phyloP scores from a whole-genome alignment of 2,113 vertebrate species.

The Bujurquina vittata region DNA sequence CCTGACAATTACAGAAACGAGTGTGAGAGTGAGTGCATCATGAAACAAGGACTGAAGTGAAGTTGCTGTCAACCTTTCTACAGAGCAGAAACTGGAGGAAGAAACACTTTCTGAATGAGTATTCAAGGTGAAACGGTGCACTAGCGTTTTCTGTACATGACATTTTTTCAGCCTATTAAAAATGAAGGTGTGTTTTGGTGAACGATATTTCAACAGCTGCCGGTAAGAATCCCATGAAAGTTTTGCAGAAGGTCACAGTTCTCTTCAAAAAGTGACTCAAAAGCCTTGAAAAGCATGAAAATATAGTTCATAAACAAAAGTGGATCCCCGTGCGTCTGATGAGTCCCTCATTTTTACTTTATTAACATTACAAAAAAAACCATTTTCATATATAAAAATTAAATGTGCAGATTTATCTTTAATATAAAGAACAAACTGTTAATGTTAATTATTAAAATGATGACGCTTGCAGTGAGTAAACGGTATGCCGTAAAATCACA shows the following conservation, averaged over 20 bases:
- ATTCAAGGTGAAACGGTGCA: not conserved
- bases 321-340: not conserved
- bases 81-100: not conserved
- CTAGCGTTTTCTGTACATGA: not conserved
- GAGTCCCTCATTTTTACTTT: not conserved
- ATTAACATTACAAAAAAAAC: not conserved
- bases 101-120: too few relatives aligned
- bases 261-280: not conserved
- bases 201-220: not conserved
- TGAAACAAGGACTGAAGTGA: not conserved
- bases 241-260: not conserved
- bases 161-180: not conserved
- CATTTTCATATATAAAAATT: accelerated
- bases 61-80: not conserved
- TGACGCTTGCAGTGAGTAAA: not conserved
- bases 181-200: not conserved
- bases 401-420: not conserved
- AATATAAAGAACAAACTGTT: not conserved
- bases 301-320: not conserved
- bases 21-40: not conserved
- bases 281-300: not conserved
- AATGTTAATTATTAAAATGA: not conserved
- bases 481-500: not conserved
- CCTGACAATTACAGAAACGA: not conserved
- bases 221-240: too few relatives aligned